These are phyloP conservation scores for Caradrina clavipalpis DNA, from an alignment of 2,888 invertebrate genomes.

Conservation along the genomic window DNA sequence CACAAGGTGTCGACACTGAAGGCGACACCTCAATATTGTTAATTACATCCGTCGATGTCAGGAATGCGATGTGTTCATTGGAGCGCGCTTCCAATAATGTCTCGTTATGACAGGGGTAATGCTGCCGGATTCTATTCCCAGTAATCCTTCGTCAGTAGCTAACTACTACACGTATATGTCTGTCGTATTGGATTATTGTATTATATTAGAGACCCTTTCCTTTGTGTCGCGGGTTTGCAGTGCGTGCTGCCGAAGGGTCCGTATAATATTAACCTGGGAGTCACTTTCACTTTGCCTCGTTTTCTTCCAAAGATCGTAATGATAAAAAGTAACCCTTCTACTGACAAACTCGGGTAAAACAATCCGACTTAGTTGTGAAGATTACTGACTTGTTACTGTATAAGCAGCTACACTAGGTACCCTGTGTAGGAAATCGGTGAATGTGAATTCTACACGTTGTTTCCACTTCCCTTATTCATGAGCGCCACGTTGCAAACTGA, in stretches of 20 bases:
- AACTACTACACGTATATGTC: constrained; percentile 11
- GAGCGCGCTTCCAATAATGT: constrained; percentile 43
- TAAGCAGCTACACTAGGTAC: constrained; percentile 9
- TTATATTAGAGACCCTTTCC: constrained; percentile 50
- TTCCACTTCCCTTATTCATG: constrained; percentile 52
- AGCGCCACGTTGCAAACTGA: constrained; percentile 28
- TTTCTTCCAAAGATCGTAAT: constrained; percentile 19
- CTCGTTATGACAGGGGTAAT: constrained; percentile 41
- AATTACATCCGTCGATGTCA: constrained; percentile 55
- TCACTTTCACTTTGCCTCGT: constrained; percentile 10
- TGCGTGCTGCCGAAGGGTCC: constrained; percentile 1
- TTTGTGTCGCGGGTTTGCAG: constrained; percentile 36
- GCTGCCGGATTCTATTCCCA: constrained; percentile 38
- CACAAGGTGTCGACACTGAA: constrained; percentile 23
- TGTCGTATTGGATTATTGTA: constrained; percentile 42
- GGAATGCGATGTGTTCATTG: constrained; percentile 38
- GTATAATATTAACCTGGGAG: constrained; percentile 9
- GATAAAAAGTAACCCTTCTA: too few species aligned
- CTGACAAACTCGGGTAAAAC: background rate
- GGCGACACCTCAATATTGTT: constrained; percentile 33
- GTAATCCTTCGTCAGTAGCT: constrained; percentile 50
- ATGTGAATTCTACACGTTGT: constrained; percentile 45
- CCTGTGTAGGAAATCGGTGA: constrained; percentile 33
- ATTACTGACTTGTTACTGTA: constrained; percentile 7
- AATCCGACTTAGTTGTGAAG: constrained; percentile 2